phyloP scores from a whole-genome alignment of 2,888 invertebrate genomes.

The Dryococelus australis region DNA sequence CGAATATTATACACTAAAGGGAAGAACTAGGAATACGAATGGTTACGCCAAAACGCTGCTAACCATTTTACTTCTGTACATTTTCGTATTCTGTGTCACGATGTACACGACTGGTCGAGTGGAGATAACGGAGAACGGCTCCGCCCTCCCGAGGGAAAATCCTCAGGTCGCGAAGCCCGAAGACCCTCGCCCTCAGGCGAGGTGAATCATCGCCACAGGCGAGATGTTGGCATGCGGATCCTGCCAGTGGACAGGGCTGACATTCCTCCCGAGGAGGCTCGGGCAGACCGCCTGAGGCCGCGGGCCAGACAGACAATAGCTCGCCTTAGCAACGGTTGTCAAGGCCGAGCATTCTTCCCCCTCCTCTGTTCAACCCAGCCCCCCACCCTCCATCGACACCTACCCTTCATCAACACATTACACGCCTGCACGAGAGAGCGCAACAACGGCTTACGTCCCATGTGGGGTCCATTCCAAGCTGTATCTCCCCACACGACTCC shows the following conservation, averaged over 20 bases:
- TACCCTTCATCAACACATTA: no score
- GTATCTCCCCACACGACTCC: no score
- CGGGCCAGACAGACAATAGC: background rate
- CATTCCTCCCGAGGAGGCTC: background rate
- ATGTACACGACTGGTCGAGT: no score
- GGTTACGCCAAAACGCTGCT: no score
- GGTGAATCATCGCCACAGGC: background rate
- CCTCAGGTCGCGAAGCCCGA: background rate
- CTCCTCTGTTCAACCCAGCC: background rate
- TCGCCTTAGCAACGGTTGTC: conserved; percentile 3
- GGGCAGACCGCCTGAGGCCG: background rate
- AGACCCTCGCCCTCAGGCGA: background rate
- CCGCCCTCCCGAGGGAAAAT: no score
- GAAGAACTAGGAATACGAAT: no score
- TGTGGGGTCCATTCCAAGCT: no score
- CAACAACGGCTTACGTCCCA: background rate
- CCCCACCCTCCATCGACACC: background rate
- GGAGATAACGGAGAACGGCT: no score
- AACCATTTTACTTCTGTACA: no score
- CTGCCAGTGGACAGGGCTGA: background rate
- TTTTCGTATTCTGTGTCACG: no score
- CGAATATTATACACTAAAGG: no score
- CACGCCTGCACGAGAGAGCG: no score
- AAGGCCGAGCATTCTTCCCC: background rate
- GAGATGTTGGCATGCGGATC: background rate